These are phyloP conservation scores for Hirtodrosophila alboralis DNA, from an alignment of 2,888 invertebrate genomes.

Conservation along the genomic window DNA sequence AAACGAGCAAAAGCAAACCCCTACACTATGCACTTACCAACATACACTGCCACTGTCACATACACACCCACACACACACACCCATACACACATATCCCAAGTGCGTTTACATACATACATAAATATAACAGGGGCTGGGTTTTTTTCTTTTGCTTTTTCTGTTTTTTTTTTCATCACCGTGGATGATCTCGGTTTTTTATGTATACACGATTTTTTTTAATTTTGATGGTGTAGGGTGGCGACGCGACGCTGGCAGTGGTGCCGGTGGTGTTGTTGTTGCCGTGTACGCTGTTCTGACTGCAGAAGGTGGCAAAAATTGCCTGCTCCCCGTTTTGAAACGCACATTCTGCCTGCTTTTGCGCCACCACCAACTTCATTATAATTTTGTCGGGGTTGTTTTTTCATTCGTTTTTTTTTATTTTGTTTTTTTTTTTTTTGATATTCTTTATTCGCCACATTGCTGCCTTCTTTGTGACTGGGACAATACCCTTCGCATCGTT, in stretches of 20 bases:
- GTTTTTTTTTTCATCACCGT: slow-evolving; percentile 54
- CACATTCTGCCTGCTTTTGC: slow-evolving; percentile 47
- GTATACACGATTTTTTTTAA: slow-evolving; percentile 55
- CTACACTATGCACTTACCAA: not conserved
- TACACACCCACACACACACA: slow-evolving; percentile 5
- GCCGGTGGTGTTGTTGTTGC: slow-evolving; percentile 58
- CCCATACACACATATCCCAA: slow-evolving; percentile 9
- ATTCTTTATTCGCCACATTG: slow-evolving; percentile 15
- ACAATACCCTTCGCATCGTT: slow-evolving; percentile 45
- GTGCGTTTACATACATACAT: not conserved
- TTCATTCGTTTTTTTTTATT: slow-evolving; percentile 57
- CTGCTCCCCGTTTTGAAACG: slow-evolving; percentile 54
- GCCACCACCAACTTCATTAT: slow-evolving; percentile 78
- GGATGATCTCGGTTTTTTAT: slow-evolving; percentile 68
- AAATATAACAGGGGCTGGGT: slow-evolving; percentile 21
- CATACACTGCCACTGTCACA: not conserved
- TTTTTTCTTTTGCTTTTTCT: slow-evolving; percentile 10
- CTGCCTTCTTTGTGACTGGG: slow-evolving; percentile 5
- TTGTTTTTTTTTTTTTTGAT: slow-evolving; percentile 31
- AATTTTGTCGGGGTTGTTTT: slow-evolving; percentile 78
- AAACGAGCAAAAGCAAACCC: slow-evolving; percentile 12
- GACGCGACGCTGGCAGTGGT: slow-evolving; percentile 37
- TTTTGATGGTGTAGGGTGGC: slow-evolving; percentile 62
- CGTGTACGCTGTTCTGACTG: no score
- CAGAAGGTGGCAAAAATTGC: slow-evolving; percentile 71